Evolutionary conservation across 2,113 vertebrate genomes (phyloP).

Genomic region (Tachycineta bicolor): DNA sequence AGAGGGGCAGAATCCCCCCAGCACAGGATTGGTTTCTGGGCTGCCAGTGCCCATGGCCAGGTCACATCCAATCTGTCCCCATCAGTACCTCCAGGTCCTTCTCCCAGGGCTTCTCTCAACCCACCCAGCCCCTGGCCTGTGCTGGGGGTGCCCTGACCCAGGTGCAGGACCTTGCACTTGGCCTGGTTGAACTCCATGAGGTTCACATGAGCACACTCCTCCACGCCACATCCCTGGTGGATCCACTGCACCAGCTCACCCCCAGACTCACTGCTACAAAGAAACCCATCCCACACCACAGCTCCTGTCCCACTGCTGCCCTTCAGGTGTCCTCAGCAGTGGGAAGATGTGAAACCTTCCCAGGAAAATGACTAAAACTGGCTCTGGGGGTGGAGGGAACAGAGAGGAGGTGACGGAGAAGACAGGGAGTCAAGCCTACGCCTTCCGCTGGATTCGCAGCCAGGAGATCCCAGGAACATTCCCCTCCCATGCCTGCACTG

Average conservation of each 20-base stretch:
- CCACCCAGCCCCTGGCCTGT: background rate
- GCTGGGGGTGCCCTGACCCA: background rate
- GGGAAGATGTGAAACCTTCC: background rate
- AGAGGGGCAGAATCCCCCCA: background rate
- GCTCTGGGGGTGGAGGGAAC: background rate
- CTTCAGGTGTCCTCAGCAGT: background rate
- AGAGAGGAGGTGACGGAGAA: background rate
- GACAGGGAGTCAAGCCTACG: background rate
- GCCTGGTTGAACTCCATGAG: background rate
- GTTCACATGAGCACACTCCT: background rate
- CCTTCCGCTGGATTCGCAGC: background rate
- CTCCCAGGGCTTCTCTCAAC: background rate
- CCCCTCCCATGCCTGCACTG: background rate
- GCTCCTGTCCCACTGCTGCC: background rate
- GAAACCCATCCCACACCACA: background rate
- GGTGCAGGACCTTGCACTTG: background rate
- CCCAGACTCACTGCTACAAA: background rate
- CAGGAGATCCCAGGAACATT: background rate
- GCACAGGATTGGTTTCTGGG: background rate
- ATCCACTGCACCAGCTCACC: background rate
- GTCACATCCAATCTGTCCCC: background rate
- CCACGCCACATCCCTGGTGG: background rate
- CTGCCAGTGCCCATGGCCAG: background rate
- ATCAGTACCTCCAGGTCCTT: background rate
- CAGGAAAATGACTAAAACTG: background rate